phyloP scores from a whole-genome alignment of 2,113 vertebrate species.

The Hippocampus comes region DNA sequence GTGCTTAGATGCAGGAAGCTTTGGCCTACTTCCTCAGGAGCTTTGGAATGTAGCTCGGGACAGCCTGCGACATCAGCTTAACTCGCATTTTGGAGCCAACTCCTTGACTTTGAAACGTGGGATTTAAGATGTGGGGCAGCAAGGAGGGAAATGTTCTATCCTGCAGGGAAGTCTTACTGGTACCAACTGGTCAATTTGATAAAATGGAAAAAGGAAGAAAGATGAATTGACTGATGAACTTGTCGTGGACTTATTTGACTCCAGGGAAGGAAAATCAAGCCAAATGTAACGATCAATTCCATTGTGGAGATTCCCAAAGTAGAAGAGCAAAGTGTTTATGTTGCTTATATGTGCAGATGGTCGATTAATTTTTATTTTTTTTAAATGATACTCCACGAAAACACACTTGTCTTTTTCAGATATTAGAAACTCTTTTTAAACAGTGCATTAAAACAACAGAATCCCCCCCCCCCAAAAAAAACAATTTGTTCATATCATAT shows the following conservation, averaged over 20 bases:
- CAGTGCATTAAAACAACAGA: too few species aligned
- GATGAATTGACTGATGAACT: not conserved
- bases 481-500: too few species aligned
- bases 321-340: not conserved
- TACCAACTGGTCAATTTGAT: not conserved
- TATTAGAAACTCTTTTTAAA: too few species aligned
- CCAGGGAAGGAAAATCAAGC: not conserved
- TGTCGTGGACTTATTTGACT: not conserved
- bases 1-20: constrained; percentile 37
- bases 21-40: constrained; percentile 62
- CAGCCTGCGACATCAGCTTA: constrained; percentile 43
- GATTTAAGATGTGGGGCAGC: constrained; percentile 29
- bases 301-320: not conserved
- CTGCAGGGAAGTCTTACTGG: constrained; percentile 14
- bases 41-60: constrained; percentile 50
- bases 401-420: too few species aligned
- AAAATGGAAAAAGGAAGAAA: not conserved
- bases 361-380: too few species aligned
- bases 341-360: too few species aligned
- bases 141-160: constrained; percentile 18
- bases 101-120: constrained; percentile 32
- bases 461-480: too few species aligned
- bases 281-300: not conserved
- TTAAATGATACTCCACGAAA: too few species aligned
- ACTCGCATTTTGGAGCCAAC: constrained; percentile 33